Evolutionary conservation across 2,888 invertebrate genomes (phyloP).

Genomic region (Steromphala cineraria): DNA sequence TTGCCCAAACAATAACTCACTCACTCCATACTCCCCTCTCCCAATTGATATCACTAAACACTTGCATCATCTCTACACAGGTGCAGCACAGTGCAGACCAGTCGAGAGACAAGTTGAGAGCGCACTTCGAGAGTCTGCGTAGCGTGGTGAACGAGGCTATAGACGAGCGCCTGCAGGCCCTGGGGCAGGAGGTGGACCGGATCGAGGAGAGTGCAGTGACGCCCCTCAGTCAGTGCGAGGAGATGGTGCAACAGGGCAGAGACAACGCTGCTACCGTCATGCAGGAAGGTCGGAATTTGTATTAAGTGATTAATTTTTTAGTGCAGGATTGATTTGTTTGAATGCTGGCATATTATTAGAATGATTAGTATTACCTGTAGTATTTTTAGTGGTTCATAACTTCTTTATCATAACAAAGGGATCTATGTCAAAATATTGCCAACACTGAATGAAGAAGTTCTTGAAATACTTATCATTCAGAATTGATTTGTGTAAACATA

Average conservation of each 20-base stretch:
- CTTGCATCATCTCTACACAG: conserved; percentile 36
- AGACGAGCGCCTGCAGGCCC: conserved; percentile 47
- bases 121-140: conserved; percentile 60
- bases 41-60: neutral
- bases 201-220: conserved; percentile 55
- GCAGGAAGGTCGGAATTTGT: conserved; percentile 60
- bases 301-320: too few species aligned
- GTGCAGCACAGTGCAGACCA: conserved; percentile 56
- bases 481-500: too few species aligned
- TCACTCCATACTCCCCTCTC: too few species aligned
- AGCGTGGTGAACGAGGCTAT: conserved; percentile 51
- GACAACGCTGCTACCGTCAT: conserved; percentile 58
- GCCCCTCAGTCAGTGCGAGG: conserved; percentile 65
- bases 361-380: too few species aligned
- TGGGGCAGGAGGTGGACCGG: conserved; percentile 57
- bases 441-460: too few species aligned
- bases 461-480: too few species aligned
- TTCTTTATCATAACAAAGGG: too few species aligned
- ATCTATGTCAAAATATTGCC: too few species aligned
- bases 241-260: conserved; percentile 61
- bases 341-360: too few species aligned
- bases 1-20: too few species aligned
- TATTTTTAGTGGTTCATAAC: too few species aligned
- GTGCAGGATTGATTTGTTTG: too few species aligned
- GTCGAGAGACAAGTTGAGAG: conserved; percentile 52